These are phyloP conservation scores for Tapirus indicus DNA, from an alignment of 2,797 vertebrate genomes.

Conservation along the genomic window DNA sequence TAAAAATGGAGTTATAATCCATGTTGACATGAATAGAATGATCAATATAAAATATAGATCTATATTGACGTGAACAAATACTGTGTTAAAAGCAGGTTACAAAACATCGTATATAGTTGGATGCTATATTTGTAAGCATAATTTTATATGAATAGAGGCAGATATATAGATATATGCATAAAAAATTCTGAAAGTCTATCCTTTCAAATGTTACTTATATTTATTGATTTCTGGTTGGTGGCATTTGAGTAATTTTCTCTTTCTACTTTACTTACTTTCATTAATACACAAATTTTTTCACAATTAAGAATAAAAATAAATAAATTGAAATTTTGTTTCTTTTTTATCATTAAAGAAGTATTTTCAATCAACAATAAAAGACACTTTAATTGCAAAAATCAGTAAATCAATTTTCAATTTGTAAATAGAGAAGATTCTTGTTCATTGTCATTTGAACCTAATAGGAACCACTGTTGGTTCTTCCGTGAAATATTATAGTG, in stretches of 20 bases:
- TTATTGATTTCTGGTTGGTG: neutral
- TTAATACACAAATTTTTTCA: neutral
- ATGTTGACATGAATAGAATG: neutral
- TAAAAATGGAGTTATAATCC: neutral
- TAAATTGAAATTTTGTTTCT: neutral
- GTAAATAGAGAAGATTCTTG: neutral
- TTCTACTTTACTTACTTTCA: neutral
- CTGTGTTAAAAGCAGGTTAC: neutral
- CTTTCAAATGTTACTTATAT: neutral
- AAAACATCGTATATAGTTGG: neutral
- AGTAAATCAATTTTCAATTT: neutral
- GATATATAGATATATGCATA: neutral
- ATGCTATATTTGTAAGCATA: neutral
- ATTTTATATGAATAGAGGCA: neutral
- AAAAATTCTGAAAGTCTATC: neutral
- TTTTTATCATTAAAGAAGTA: neutral
- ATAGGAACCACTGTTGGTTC: neutral
- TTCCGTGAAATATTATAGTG: neutral
- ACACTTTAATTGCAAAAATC: neutral
- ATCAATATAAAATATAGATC: neutral
- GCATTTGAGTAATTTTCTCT: constrained; percentile 2
- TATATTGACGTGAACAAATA: neutral
- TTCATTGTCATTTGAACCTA: neutral
- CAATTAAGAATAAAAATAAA: constrained; percentile 9
- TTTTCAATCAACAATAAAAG: neutral